A percentile compares a stretch with the other conserved stretches of the same genome.
Evolutionary conservation across 2,888 invertebrate species (phyloP).

Genomic region (Siphlonurus alternatus): DNA sequence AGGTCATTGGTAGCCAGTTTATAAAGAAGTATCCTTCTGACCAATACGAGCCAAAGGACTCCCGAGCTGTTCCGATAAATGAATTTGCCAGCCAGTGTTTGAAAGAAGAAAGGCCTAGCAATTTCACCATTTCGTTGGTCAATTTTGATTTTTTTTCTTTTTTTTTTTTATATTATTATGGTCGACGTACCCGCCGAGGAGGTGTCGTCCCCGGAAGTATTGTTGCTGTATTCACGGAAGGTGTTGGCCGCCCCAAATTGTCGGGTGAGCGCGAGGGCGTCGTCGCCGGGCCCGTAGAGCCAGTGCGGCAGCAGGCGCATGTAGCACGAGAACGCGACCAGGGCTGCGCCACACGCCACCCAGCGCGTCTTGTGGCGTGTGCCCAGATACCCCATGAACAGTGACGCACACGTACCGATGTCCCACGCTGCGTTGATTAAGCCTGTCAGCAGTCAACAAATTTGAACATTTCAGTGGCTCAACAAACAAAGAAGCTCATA

Average conservation of each 20-base stretch:
- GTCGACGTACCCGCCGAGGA: neutral
- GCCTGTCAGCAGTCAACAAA: too few species aligned
- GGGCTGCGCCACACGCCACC: conserved; percentile 18
- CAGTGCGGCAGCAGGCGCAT: conserved; percentile 19
- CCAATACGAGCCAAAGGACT: too few species aligned
- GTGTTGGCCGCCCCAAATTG: conserved; percentile 11
- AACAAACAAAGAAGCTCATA: too few species aligned
- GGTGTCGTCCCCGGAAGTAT: too few species aligned
- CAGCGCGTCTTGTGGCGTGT: conserved; percentile 20
- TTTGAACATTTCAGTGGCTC: too few species aligned
- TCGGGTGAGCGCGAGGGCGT: conserved; percentile 15
- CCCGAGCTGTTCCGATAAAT: too few species aligned
- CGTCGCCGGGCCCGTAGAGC: conserved; percentile 18
- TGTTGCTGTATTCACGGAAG: neutral
- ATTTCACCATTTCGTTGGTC: neutral
- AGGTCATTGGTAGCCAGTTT: too few species aligned
- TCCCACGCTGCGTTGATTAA: conserved; percentile 7
- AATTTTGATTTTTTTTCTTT: neutral
- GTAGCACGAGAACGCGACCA: conserved; percentile 17
- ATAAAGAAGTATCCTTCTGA: too few species aligned
- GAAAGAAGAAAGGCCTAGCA: too few species aligned
- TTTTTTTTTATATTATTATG: neutral
- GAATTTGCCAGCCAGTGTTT: neutral
- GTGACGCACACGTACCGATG: neutral
- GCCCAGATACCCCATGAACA: conserved; percentile 5